Percentiles rank a stretch among this genome's conserved stretches.
phyloP scores from a whole-genome alignment of 2,113 vertebrate genomes.

The Larimichthys crocea region DNA sequence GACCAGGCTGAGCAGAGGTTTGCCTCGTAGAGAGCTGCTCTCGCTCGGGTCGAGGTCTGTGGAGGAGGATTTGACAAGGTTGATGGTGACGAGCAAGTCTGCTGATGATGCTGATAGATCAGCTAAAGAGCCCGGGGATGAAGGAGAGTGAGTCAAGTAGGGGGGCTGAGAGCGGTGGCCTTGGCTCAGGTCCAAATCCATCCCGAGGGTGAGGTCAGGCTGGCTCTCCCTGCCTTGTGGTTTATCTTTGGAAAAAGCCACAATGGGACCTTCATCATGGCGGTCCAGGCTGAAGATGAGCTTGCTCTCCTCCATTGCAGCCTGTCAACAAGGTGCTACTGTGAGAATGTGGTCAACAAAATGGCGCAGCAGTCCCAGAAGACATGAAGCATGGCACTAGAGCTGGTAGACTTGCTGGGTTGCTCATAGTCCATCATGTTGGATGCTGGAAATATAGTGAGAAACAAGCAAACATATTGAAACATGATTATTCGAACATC shows the following conservation, averaged over 20 bases:
- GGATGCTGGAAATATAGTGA: slow-evolving; percentile 38
- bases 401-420: background rate
- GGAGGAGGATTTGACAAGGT: slow-evolving; percentile 91
- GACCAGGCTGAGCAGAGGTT: slow-evolving; percentile 82
- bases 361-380: background rate
- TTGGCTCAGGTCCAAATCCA: slow-evolving; percentile 65
- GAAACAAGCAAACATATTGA: background rate
- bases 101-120: slow-evolving; percentile 74
- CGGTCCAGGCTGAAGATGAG: slow-evolving; percentile 73
- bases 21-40: slow-evolving; percentile 76
- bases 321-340: slow-evolving; percentile 34
- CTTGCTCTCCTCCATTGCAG: slow-evolving; percentile 73
- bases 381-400: background rate
- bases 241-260: slow-evolving; percentile 77
- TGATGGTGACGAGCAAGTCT: slow-evolving; percentile 70
- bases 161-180: slow-evolving; percentile 44
- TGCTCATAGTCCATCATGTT: background rate
- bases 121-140: slow-evolving; percentile 78
- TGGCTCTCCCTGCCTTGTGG: slow-evolving; percentile 20
- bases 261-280: slow-evolving; percentile 65
- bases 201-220: slow-evolving; percentile 52
- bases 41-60: slow-evolving; percentile 91
- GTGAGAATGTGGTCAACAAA: slow-evolving; percentile 26
- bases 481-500: background rate
- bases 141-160: slow-evolving; percentile 57